phyloP scores from a whole-genome alignment of 2,797 vertebrate genomes.

The Schizopygopsis pylzovi region DNA sequence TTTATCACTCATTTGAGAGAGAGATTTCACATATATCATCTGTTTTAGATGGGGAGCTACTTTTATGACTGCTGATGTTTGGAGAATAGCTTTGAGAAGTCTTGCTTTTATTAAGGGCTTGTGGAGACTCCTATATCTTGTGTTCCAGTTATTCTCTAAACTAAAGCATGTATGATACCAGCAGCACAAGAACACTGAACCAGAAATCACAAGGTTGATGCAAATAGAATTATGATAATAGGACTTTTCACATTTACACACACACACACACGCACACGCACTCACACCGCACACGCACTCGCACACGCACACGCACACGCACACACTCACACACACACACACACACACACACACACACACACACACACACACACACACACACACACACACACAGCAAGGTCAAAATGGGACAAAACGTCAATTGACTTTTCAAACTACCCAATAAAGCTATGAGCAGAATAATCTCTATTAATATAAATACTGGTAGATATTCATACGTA shows the following conservation, averaged over 20 bases:
- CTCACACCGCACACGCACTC: not conserved
- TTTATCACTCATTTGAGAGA: not conserved
- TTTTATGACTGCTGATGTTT: slow-evolving; percentile 17
- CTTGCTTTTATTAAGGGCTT: slow-evolving; percentile 7
- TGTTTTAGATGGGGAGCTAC: slow-evolving; percentile 6
- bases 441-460: not conserved
- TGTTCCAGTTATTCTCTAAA: slow-evolving; percentile 13
- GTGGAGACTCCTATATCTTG: not conserved
- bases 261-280: not conserved
- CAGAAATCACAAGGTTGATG: not conserved
- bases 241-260: not conserved
- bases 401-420: not conserved
- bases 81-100: not conserved
- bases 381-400: not conserved
- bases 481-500: not conserved
- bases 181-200: not conserved
- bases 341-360: too few relatives aligned
- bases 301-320: too few relatives aligned
- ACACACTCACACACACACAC: too few relatives aligned
- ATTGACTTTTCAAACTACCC: not conserved
- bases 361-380: not conserved
- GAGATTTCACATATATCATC: slow-evolving; percentile 7
- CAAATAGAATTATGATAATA: not conserved
- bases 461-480: not conserved
- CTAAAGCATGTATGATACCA: not conserved